A percentile compares a stretch with the other conserved stretches of the same genome.
phyloP scores from a whole-genome alignment of 1,140 invertebrate genomes.

The Anastrepha ludens region DNA sequence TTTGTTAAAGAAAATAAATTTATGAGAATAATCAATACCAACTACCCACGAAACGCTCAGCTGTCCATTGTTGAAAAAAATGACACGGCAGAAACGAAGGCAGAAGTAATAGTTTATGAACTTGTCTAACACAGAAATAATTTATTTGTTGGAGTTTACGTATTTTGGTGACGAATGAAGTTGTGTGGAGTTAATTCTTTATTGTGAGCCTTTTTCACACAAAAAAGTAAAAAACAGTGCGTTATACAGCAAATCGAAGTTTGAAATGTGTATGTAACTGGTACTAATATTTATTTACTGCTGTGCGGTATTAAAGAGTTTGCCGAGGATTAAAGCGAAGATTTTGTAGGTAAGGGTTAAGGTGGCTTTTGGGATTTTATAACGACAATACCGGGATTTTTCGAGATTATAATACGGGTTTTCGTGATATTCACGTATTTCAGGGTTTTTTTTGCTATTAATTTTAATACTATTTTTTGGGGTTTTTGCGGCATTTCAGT shows the following conservation, averaged over 20 bases:
- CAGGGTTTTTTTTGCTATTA: too few relatives aligned
- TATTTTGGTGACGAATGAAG: neutral
- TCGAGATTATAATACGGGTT: too few relatives aligned
- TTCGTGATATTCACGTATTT: too few relatives aligned
- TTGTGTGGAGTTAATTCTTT: neutral
- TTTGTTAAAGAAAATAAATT: conserved; percentile 40
- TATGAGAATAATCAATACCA: conserved; percentile 24
- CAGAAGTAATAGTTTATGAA: neutral
- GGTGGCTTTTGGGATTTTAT: too few relatives aligned
- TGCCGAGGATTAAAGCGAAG: too few relatives aligned
- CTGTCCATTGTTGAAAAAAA: conserved; percentile 26
- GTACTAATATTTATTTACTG: neutral
- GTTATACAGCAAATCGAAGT: neutral
- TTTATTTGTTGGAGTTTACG: neutral
- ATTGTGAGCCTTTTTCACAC: neutral
- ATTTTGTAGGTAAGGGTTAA: too few relatives aligned
- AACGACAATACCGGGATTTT: too few relatives aligned
- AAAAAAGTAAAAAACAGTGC: neutral
- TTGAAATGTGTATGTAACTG: neutral
- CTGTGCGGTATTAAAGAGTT: too few relatives aligned
- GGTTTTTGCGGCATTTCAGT: too few relatives aligned
- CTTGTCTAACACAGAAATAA: neutral
- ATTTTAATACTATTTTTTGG: too few relatives aligned
- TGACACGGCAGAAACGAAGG: neutral
- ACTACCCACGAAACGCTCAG: neutral